Base-by-base conservation (phyloP, 1,140 invertebrate species). In the Diabrotica virgifera region DNA sequence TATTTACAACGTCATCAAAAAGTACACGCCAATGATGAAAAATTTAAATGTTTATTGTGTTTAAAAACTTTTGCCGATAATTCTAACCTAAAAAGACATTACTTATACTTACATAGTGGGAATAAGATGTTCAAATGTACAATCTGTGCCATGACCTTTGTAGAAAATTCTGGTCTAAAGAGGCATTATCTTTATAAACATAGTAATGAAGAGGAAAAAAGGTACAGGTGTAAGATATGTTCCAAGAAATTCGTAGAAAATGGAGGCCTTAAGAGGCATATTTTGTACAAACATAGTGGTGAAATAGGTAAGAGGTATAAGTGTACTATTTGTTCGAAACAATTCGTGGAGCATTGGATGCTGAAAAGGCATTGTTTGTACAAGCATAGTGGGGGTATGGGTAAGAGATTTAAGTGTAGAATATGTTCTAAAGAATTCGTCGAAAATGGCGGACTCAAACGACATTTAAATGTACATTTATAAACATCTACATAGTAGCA, bases 401-500 rank as follows among this genome's bases (percentile, higher is more conserved):
- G 40, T 8, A 46, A 46, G n/a, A 8, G 40, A n/a, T 46, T 46
- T n/a, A 46, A 46, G n/a, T 46, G 40, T n/a, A 46, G 40, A n/a
- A 46, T 46, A 10, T 46, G 40, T 46, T 46, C 40, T 46, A 46
- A 46, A 46, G 40, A 46, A 46, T 46, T 46, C 6, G 40, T 46
- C n/a, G 40, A 46, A 46, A 46, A 46, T n/a, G 40, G 40, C 2
- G 40, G 40, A 46, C n/a, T 46, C 3, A 46, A 46, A 46, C 40
- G 40, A 46, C 40, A 46, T 46, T 46, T 46, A 46, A 46, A 46
- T 46, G 40, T 46, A 46, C 40, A 46, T 46, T 46, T 46, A n/a
- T 46, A 46, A 46, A 24, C 24, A 24, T 24, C 24, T 24, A 24
- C 4, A 24, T 24, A 24, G 24, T 24, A 24, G 24, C 24, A 24